Base-by-base conservation (phyloP, 2,113 vertebrate genomes). In the Callipepla squamata region DNA sequence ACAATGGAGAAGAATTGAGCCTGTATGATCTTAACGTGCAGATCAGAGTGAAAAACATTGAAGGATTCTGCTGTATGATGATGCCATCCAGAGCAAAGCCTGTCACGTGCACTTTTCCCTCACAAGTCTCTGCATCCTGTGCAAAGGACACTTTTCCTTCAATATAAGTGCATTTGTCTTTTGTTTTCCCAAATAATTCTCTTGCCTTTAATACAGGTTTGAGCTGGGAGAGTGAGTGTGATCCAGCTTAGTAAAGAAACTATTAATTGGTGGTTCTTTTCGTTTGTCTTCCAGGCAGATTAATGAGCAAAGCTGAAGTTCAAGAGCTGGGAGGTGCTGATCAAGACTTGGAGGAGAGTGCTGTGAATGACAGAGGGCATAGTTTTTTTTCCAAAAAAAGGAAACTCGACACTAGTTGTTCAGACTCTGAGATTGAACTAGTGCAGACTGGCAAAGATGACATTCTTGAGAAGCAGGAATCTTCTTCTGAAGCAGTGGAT, bases 231-330 rank as follows among this genome's bases (percentile, higher is more conserved):
- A 65, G 13, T 44, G 28, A 69, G 8, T 28, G 20, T 79, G 67
- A 76, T 7, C 25, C 28, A 32, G n/a, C 26, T 74, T 42, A 42
- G 63, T 38, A 87, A 92, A 66, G 25, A 61, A 42, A 40, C 36
- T 45, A 22, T 42, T 42, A 44, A 30, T 7, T 1, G 40, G 40
- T 40, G 40, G 40, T 12, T 48, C 28, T 76, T 28, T 78, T 26
- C 28, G 18, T 65, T 78, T 95, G 87, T 93, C 67, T 95, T 96
- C 63, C 78, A 98, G 98, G 98, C 68, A 97, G 96, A 90, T 93
- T 98, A 86, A 94, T 98, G 94, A 97, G 95, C 84, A 97, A 86
- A 97, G 40, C 55, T 85, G 88, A 95, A 78, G 68, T 59, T 80
- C 73, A 70, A 28, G 93, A 93, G 66, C 6, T 44, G 68, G 81